Conservation (phyloP, 2,888 invertebrate species). For the Pammene fasciana region DNA sequence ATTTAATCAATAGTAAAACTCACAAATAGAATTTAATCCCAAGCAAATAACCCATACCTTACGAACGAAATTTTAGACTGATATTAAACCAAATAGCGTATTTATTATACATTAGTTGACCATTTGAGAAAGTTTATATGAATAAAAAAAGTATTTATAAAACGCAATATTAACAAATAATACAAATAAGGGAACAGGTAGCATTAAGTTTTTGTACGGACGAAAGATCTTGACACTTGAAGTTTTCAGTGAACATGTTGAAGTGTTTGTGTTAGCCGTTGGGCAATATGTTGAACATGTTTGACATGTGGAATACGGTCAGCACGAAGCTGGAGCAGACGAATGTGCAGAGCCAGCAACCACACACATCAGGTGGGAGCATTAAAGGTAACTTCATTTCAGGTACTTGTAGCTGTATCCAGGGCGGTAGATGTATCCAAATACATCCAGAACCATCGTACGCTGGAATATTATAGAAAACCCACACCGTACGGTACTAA, state of each 20-base stretch:
- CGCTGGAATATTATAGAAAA: no score
- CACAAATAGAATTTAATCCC: conserved; percentile 59
- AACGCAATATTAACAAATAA: conserved; percentile 61
- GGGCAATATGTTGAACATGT: conserved; percentile 86
- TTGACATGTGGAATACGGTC: conserved; percentile 92
- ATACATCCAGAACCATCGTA: no score
- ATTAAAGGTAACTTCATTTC: conserved; percentile 88
- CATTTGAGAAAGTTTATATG: conserved; percentile 82
- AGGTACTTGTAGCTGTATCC: conserved; percentile 47
- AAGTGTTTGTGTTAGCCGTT: conserved; percentile 49
- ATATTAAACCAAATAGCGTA: conserved; percentile 80
- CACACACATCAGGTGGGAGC: conserved; percentile 91
- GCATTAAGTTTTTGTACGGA: conserved; percentile 76
- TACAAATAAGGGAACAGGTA: conserved; percentile 80
- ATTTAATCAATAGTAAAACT: conserved; percentile 40
- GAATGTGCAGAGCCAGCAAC: conserved; percentile 86
- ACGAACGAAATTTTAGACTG: conserved; percentile 83
- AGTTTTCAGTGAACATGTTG: conserved; percentile 57
- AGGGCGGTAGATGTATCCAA: background rate
- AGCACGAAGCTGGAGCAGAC: conserved; percentile 89
- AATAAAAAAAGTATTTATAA: conserved; percentile 53
- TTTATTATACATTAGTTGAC: conserved; percentile 84
- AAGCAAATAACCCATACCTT: conserved; percentile 77
- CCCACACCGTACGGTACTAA: no score
- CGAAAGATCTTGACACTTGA: conserved; percentile 72